Evolutionary conservation across 2,888 invertebrate species (phyloP), one percentile per base, ranked within the genome.

Genomic region (Spatulosminthurus flaviceps): DNA sequence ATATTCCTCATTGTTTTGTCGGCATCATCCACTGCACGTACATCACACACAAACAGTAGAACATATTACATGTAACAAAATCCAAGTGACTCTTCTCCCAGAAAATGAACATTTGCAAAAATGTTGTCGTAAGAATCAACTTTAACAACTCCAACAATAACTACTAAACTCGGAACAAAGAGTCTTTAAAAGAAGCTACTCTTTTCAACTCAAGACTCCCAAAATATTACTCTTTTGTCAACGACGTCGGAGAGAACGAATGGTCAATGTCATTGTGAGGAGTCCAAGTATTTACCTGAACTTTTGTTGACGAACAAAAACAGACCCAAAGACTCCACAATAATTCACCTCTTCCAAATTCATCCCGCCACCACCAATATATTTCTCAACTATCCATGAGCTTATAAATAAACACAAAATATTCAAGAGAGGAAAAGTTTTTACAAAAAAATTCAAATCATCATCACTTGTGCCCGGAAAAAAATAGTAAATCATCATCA

Each of bases 1-100:
- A n/a, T n/a, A 19, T n/a, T 51, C 51, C 51, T 51, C 51, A 51
- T 51, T 5, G 51, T n/a, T 51, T 51, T 51, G 51, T 51, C 51
- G 51, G 51, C 51, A 11, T 19, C 51, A 19, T n/a, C n/a, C n/a
- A n/a, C n/a, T n/a, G n/a, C n/a, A n/a, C n/a, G n/a, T n/a, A n/a
- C n/a, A n/a, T n/a, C n/a, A n/a, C n/a, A n/a, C n/a, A n/a, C n/a
- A n/a, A n/a, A n/a, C n/a, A n/a, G n/a, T n/a, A n/a, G n/a, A n/a
- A n/a, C n/a, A n/a, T 19, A 51, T 5, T 51, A 51, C 51, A 51
- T 51, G 51, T 51, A 11, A n/a, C 16, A n/a, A n/a, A 51, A 51
- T 34, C 34, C 34, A 9, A 51, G 51, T 51, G 5, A 51, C 51
- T 19, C 51, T 13, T n/a, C n/a, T 51, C 51, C 19, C 9, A n/a